phyloP scores from a whole-genome alignment of 2,888 invertebrate genomes.

The Xanthia icteritia region DNA sequence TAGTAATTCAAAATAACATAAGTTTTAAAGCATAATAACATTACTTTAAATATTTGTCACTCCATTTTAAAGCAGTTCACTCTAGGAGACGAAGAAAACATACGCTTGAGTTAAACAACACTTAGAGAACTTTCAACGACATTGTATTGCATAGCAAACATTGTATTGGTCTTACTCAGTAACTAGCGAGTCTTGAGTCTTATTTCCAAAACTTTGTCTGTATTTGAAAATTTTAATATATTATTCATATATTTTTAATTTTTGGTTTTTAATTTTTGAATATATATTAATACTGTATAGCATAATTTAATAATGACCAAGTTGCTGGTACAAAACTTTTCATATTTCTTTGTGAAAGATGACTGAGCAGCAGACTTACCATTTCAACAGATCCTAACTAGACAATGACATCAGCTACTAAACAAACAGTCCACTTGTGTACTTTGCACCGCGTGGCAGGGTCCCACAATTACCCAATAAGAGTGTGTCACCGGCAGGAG shows the following conservation, averaged over 20 bases:
- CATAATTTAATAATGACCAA: too few species aligned
- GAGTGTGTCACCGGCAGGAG: constrained; percentile 60
- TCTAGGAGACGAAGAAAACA: not conserved
- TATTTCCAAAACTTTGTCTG: not conserved
- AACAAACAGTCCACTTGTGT: constrained; percentile 60
- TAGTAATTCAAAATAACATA: not conserved
- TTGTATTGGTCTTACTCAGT: not conserved
- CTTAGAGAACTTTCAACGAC: constrained; percentile 1
- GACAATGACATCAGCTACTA: constrained; percentile 41
- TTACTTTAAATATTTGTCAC: not conserved
- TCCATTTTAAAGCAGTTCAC: not conserved
- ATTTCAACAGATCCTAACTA: constrained; percentile 31
- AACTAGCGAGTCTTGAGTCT: not conserved
- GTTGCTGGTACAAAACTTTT: too few species aligned
- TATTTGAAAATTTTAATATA: too few species aligned
- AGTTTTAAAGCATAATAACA: not conserved
- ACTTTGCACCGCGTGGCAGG: constrained; percentile 58
- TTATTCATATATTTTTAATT: too few species aligned
- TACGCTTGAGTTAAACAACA: constrained; percentile 13
- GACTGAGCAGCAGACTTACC: not conserved
- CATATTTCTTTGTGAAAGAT: too few species aligned
- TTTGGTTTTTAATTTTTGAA: too few species aligned
- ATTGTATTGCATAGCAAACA: constrained; percentile 6
- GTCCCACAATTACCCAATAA: constrained; percentile 74
- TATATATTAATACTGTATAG: too few species aligned